Evolutionary conservation across 2,113 vertebrate genomes (phyloP).

Genomic region (Redunca redunca): DNA sequence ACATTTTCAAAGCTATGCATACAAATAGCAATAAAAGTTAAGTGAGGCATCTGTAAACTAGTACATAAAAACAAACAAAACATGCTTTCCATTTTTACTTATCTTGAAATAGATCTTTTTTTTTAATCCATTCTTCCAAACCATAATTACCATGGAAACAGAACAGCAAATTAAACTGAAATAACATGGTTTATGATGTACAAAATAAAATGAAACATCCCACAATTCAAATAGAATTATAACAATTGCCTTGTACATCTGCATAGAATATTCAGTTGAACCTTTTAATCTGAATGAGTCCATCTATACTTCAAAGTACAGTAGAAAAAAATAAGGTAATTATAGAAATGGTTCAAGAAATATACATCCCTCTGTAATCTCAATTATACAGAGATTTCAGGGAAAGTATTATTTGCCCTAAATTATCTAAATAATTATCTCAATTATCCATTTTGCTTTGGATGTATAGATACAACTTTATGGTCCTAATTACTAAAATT

Average conservation of each 20-base stretch:
- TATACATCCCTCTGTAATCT: not conserved
- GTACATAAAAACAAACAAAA: conserved; percentile 31
- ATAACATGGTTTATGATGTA: conserved; percentile 70
- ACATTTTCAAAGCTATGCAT: conserved; percentile 49
- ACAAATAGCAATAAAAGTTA: conserved; percentile 41
- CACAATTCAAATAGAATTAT: conserved; percentile 63
- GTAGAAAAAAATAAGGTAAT: conserved; percentile 22
- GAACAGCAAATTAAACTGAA: conserved; percentile 79
- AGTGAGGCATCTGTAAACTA: conserved; percentile 62
- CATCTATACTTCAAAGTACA: not conserved
- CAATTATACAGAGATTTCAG: conserved; percentile 29
- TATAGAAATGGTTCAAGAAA: conserved; percentile 25
- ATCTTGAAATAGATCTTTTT: conserved; percentile 60
- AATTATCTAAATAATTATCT: conserved; percentile 59
- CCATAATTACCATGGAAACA: conserved; percentile 84
- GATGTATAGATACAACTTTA: conserved; percentile 20
- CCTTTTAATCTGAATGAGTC: conserved; percentile 26
- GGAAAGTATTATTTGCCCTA: conserved; percentile 47
- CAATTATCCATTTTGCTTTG: conserved; percentile 45
- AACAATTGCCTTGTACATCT: conserved; percentile 56
- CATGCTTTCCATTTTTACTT: conserved; percentile 62
- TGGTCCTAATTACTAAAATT: conserved; percentile 53
- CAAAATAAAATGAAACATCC: conserved; percentile 72
- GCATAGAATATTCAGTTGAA: not conserved
- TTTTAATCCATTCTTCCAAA: conserved; percentile 61